Evolutionary conservation across 2,113 vertebrate species (phyloP), one percentile per base, ranked within the genome.

Genomic region (Andinoacara biseriatus): DNA sequence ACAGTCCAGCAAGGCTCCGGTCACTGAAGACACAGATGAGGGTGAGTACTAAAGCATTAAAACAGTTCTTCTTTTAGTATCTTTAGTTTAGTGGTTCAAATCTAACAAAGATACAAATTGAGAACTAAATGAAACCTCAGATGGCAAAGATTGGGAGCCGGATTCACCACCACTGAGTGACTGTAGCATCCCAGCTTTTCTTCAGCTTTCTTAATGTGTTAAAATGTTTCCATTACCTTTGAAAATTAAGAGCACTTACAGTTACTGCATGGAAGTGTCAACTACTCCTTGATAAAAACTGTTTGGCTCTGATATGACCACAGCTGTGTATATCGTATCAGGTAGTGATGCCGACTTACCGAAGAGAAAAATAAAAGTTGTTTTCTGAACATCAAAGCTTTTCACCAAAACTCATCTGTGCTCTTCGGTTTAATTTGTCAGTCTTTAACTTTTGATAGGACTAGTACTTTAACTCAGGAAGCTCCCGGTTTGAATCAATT

Each of bases 1-100:
- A 89, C 94, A 96, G 87, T 99, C 98, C 91, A 98, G 96, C 95
- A 98, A 96, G 92, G 80, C 96, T 29, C 91, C 95, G 0, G 91
- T 95, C 76, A 93, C 90, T 0, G 86, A 95, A 17, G 96, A 96
- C 83, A 95, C 93, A 0, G 96, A 96, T 1, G 98, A 99, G 0
- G 97, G 98, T 99, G 93, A 97, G 97, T 87, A 2, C n/a, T 5
- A 18, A 80, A 74, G 38, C 33, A 13, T 18, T 10, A 8, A 72
- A 72, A 1, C 3, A 29, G 33, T 17, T 61, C 14, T 74, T 31
- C 2, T 54, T 3, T 33, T 59, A 24, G 0, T 62, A 1, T 52
- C 5, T 76, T 22, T 7, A 76, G 1, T 76, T 22, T 7, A 76
- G 1, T 35, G 7, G 13, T 10, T 58, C 2, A 49, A 20, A 29